phyloP scores from a whole-genome alignment of 2,113 vertebrate genomes.

The Haemorhous mexicanus region DNA sequence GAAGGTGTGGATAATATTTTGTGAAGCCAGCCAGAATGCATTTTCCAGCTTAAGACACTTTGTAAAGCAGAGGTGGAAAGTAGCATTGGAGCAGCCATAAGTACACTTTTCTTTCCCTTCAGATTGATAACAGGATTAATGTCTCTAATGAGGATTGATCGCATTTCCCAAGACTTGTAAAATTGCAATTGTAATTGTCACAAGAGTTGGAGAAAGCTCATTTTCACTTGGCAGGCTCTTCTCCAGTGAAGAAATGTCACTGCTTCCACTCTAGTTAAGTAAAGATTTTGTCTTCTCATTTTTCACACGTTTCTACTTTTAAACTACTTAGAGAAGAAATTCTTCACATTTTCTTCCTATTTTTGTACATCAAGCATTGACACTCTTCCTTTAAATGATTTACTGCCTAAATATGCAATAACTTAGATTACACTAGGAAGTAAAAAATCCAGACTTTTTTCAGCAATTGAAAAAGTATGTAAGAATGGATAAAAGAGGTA shows the following conservation, averaged over 20 bases:
- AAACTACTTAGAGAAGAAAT: background rate
- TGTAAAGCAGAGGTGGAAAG: background rate
- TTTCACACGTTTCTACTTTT: background rate
- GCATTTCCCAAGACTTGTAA: background rate
- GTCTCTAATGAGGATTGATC: background rate
- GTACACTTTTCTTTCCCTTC: background rate
- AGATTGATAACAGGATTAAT: background rate
- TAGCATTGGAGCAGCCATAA: background rate
- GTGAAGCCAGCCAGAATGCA: background rate
- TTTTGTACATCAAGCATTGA: background rate
- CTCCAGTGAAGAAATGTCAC: background rate
- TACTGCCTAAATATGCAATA: background rate
- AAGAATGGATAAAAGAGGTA: background rate
- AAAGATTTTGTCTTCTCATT: background rate
- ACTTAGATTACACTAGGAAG: background rate
- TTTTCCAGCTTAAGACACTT: background rate
- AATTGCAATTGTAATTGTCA: background rate
- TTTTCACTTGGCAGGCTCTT: background rate
- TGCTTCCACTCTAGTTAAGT: background rate
- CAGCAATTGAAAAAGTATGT: background rate
- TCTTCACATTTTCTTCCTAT: background rate
- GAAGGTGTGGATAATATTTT: background rate
- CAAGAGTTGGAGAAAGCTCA: background rate
- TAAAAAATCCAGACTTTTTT: background rate
- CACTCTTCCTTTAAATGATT: background rate